Conservation (phyloP, 2,797 vertebrate genomes). For the Sebastes hubbsi region DNA sequence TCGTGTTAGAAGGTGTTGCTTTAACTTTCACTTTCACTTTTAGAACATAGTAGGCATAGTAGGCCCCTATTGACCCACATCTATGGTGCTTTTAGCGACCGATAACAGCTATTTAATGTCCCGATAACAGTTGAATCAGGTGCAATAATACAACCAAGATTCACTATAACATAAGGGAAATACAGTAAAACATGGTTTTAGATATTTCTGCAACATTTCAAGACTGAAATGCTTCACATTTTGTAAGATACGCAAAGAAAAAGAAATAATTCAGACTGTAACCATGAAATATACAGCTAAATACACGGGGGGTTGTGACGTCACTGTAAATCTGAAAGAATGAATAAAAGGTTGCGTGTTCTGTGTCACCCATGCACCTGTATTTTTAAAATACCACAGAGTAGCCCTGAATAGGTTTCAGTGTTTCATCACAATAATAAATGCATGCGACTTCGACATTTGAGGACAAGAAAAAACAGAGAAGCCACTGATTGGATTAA, state of each 20-base stretch:
- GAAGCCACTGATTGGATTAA: conserved; percentile 2
- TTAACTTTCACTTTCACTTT: too few relatives aligned
- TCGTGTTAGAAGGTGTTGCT: too few relatives aligned
- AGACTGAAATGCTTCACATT: not conserved
- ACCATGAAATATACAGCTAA: too few relatives aligned
- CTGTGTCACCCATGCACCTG: not conserved
- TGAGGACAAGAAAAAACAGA: not conserved
- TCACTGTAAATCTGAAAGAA: not conserved
- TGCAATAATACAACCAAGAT: too few relatives aligned
- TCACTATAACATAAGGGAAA: not conserved
- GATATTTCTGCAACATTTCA: not conserved
- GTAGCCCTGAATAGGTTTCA: not conserved
- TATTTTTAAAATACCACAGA: not conserved
- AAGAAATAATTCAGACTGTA: not conserved
- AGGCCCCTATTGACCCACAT: too few relatives aligned
- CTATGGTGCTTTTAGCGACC: too few relatives aligned
- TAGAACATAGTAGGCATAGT: too few relatives aligned
- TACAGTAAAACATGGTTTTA: not conserved
- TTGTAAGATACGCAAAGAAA: not conserved
- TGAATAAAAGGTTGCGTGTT: not conserved
- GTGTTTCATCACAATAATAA: not conserved
- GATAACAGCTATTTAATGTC: too few relatives aligned
- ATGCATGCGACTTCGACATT: not conserved
- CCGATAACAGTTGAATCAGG: too few relatives aligned
- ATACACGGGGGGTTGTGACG: too few relatives aligned